Base-by-base conservation (phyloP, 2,797 vertebrate species). In the Chaunax sp. region DNA sequence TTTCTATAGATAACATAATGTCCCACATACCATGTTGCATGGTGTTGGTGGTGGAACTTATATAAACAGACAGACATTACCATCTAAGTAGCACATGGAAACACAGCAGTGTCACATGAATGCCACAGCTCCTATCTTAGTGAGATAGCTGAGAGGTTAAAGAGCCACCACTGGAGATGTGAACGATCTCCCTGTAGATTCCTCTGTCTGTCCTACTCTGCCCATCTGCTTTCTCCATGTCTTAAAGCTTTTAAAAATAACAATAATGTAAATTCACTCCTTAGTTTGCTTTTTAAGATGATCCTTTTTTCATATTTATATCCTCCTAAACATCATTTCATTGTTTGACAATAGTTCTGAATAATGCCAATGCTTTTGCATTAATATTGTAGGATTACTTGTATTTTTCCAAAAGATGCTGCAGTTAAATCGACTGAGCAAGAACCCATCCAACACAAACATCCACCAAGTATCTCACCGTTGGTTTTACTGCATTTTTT, bases 401-500 rank as follows among this genome's bases (percentile, higher is more conserved):
- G 6, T 18, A 16, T 46, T 55, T 52, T 51, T 23, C n/a, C n/a
- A 4, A 0, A 19, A 23, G 10, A 22, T 33, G 30, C 18, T 7
- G 3, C 33, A 28, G 28, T 43, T 57, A 13, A 46, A 25, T 15
- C 15, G 12, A 22, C 14, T 26, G 16, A 20, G 15, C 30, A 22
- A 61, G 26, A 43, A 22, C 14, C 45, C 7, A 37, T 57, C 28
- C 16, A 30, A 62, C 49, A 33, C 16, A 60, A 72, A 60, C 25
- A 30, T 49, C 18, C 47, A n/a, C 33, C 7, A 13, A 14, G n/a
- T 70, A 58, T 57, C 43, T 82, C 58, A 63, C 16, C 13, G 14
- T 16, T 6, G 3, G 5, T 19, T 80, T 60, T 12, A 10, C 16
- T 30, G 53, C 5, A 52, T 19, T 49, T 40, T 64, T 38, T 38